phyloP scores from a whole-genome alignment of 2,797 vertebrate genomes.

The Rhabdophis nuchalis region DNA sequence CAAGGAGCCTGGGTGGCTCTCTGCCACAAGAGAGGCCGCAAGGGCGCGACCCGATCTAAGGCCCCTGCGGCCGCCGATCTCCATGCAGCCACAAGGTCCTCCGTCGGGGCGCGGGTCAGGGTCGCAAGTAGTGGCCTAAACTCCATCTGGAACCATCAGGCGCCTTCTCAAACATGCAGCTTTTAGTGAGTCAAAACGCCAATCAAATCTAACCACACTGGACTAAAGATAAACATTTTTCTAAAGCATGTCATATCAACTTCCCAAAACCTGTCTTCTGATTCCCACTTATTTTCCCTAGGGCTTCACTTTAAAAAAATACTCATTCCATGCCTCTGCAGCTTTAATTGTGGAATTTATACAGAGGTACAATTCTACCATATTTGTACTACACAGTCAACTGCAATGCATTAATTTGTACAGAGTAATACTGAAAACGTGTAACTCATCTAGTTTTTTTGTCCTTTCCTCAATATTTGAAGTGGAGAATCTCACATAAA shows the following conservation, averaged over 20 bases:
- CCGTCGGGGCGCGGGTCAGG: too few species aligned
- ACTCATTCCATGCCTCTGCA: background rate
- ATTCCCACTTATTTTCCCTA: background rate
- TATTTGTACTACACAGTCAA: background rate
- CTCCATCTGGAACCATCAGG: too few species aligned
- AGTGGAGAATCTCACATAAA: background rate
- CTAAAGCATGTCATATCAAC: background rate
- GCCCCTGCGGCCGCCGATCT: too few species aligned
- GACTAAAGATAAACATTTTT: conserved; percentile 4
- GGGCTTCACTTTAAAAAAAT: background rate
- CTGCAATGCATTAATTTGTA: background rate
- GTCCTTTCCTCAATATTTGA: background rate
- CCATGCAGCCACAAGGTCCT: too few species aligned
- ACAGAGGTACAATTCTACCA: background rate
- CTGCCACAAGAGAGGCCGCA: too few species aligned
- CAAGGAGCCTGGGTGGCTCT: too few species aligned
- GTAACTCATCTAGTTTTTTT: background rate
- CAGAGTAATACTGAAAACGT: background rate
- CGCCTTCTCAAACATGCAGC: background rate
- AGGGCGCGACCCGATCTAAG: too few species aligned
- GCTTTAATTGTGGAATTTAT: background rate
- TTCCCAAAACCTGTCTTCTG: background rate
- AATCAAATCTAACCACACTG: background rate
- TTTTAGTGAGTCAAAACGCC: background rate
- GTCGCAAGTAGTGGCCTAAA: too few species aligned